These are phyloP conservation scores for Vimba vimba DNA, from an alignment of 2,113 vertebrate species.

Conservation along the genomic window DNA sequence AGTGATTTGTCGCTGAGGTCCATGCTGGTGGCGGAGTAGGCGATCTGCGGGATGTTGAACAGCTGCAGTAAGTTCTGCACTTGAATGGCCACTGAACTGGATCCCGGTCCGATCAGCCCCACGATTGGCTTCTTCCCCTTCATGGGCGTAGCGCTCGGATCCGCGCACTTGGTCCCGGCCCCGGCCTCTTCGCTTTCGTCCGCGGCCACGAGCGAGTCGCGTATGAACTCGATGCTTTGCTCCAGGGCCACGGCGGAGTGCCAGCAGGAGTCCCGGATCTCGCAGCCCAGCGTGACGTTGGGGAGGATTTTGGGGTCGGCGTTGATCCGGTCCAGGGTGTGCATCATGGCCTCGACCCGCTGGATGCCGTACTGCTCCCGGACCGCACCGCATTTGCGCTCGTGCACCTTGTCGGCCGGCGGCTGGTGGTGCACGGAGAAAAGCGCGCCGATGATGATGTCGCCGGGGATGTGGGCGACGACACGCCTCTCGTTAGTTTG, in stretches of 20 bases:
- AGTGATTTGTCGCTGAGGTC: slow-evolving; percentile 97
- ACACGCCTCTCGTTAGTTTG: slow-evolving; percentile 91
- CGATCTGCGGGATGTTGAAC: slow-evolving; percentile 99
- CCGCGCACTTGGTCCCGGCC: slow-evolving; percentile 73
- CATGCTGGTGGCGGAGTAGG: slow-evolving; percentile 99
- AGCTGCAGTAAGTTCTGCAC: slow-evolving; percentile 97
- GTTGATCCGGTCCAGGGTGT: slow-evolving; percentile 95
- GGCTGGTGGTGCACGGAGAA: slow-evolving; percentile 99
- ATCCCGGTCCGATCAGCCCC: slow-evolving; percentile 95
- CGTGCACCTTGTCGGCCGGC: slow-evolving; percentile 95
- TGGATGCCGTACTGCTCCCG: slow-evolving; percentile 98
- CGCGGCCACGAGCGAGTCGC: slow-evolving; percentile 92
- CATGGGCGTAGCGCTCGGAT: slow-evolving; percentile 86
- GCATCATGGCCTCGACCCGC: slow-evolving; percentile 97
- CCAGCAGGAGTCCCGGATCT: slow-evolving; percentile 98
- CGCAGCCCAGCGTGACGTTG: slow-evolving; percentile 93
- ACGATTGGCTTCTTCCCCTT: slow-evolving; percentile 96
- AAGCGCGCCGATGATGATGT: slow-evolving; percentile 96
- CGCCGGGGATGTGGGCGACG: slow-evolving; percentile 92
- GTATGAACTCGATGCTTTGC: slow-evolving; percentile 98
- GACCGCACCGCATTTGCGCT: slow-evolving; percentile 95
- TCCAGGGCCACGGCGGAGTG: slow-evolving; percentile 96
- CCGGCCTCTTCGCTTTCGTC: slow-evolving; percentile 88
- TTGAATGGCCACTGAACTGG: slow-evolving; percentile 98
- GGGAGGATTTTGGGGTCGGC: slow-evolving; percentile 87